phyloP scores from a whole-genome alignment of 2,888 invertebrate genomes.

The Caenorhabditis sp. region DNA sequence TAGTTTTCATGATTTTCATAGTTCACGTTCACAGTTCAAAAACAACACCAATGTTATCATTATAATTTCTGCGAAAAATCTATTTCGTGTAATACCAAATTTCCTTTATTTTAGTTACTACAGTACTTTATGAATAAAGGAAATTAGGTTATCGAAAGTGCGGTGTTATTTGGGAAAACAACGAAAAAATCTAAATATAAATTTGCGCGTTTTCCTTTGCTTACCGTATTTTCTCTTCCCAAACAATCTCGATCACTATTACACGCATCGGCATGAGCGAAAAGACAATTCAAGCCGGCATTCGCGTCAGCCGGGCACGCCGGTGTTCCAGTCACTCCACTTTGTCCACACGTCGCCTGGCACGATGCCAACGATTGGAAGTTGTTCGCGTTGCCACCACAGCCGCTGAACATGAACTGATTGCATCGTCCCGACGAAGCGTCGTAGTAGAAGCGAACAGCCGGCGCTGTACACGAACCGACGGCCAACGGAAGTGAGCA shows the following conservation, averaged over 20 bases:
- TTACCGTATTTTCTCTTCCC: constrained; percentile 55
- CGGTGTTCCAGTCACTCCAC: constrained; percentile 65
- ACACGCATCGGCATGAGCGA: constrained; percentile 67
- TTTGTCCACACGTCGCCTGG: constrained; percentile 64
- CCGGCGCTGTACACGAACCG: constrained; percentile 62
- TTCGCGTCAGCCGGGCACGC: constrained; percentile 66
- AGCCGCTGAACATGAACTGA: constrained; percentile 58
- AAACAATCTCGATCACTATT: constrained; percentile 62
- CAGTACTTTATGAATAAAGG: too few species aligned
- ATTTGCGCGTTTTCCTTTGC: not conserved
- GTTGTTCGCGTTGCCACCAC: constrained; percentile 68
- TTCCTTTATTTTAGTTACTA: too few species aligned
- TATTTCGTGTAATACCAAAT: too few species aligned
- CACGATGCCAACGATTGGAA: constrained; percentile 67
- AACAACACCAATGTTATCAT: too few species aligned
- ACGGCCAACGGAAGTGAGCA: constrained; percentile 65
- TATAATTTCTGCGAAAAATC: too few species aligned
- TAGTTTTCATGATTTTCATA: too few species aligned
- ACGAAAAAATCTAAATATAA: not conserved
- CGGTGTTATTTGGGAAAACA: too few species aligned
- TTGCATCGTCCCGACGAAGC: constrained; percentile 58
- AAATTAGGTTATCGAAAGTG: not conserved
- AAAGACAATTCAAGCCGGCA: constrained; percentile 65
- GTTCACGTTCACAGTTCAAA: too few species aligned
- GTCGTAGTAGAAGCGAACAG: constrained; percentile 64